Evolutionary conservation across 2,888 invertebrate genomes (phyloP).

Genomic region (Zootermopsis nevadensis): DNA sequence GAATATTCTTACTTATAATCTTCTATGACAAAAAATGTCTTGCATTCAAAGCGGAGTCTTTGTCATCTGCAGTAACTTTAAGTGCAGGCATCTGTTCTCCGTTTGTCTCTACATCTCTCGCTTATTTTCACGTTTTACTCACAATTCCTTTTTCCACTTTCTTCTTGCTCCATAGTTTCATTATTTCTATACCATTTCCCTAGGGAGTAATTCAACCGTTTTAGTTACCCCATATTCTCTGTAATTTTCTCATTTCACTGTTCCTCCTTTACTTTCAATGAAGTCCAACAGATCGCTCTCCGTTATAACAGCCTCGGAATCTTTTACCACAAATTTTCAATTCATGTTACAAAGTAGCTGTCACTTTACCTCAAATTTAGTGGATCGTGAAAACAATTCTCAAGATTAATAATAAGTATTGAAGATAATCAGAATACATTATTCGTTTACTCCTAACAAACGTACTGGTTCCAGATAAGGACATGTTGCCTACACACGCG

Average conservation of each 20-base stretch:
- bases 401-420: no score
- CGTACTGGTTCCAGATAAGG: no score
- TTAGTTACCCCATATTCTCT: not conserved
- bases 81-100: no score
- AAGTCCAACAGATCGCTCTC: not conserved
- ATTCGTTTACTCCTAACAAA: no score
- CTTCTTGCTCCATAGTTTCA: not conserved
- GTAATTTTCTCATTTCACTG: not conserved
- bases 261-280: not conserved
- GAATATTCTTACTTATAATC: no score
- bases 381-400: no score
- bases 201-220: not conserved
- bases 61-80: no score
- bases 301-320: not conserved
- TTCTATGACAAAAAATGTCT: no score
- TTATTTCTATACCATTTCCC: not conserved
- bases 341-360: not conserved
- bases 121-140: not conserved
- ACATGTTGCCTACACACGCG: no score
- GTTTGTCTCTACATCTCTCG: not conserved
- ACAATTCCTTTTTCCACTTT: not conserved
- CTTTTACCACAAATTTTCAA: not conserved
- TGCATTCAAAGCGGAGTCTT: no score
- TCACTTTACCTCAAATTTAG: not conserved
- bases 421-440: no score